Evolutionary conservation across 1,140 invertebrate species (phyloP).

Genomic region (Meloidogyne hapla): DNA sequence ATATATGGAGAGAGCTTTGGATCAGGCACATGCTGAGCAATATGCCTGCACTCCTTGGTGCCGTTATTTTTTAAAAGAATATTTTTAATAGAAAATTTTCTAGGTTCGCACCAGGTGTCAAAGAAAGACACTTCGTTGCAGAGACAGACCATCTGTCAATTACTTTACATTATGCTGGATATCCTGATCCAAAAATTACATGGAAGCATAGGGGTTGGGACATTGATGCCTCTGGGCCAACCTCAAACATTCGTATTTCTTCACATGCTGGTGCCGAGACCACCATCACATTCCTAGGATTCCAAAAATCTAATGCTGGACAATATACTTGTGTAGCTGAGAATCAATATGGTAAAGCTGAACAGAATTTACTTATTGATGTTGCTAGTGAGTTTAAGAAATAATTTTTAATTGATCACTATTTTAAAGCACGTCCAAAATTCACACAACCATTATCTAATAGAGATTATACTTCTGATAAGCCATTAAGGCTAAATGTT

Average conservation of each 20-base stretch:
- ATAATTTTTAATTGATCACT: background rate
- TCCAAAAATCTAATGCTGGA: constrained; percentile 55
- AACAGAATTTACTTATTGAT: constrained; percentile 62
- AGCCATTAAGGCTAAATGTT: constrained; percentile 77
- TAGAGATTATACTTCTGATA: constrained; percentile 71
- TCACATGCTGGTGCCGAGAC: constrained; percentile 61
- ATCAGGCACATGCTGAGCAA: constrained; percentile 57
- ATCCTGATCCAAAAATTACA: constrained; percentile 62
- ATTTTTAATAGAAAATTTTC: constrained; percentile 49
- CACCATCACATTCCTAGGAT: constrained; percentile 57
- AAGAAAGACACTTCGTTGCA: constrained; percentile 61
- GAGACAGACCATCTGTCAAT: constrained; percentile 60
- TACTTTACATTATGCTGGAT: constrained; percentile 56
- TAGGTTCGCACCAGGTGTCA: constrained; percentile 61
- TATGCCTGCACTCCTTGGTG: constrained; percentile 42
- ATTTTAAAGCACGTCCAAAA: constrained; percentile 75
- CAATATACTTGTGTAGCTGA: constrained; percentile 62
- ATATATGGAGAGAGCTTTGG: constrained; percentile 60
- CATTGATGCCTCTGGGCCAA: constrained; percentile 52
- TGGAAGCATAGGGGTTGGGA: constrained; percentile 64
- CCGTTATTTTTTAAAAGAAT: background rate
- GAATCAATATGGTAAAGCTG: constrained; percentile 62
- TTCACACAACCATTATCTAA: constrained; percentile 82
- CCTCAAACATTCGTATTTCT: constrained; percentile 56
- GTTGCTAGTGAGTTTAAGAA: constrained; percentile 53